Evolutionary conservation across 2,888 invertebrate genomes (phyloP), one percentile per base, ranked within the genome.

Genomic region (Chironomus riparius): DNA sequence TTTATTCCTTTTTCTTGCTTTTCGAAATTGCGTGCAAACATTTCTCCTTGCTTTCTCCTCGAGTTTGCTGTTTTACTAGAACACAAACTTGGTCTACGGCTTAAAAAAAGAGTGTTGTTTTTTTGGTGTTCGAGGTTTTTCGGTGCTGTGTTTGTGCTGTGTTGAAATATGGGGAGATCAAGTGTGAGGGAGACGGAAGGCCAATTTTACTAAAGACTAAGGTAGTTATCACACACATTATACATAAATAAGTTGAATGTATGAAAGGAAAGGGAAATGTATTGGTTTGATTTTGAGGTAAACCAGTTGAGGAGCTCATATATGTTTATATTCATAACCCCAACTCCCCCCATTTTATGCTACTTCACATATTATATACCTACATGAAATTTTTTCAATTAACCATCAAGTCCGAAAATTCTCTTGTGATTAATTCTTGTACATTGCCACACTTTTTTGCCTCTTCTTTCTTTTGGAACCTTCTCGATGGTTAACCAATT

Each of bases 221-320:
- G 56, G 18, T n/a, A 18, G 56, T 15, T n/a, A 18, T n/a, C 15
- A 18, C 18, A 18, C n/a, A 18, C n/a, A 56, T 15, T n/a, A 56
- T 15, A 18, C 15, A n/a, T 56, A 18, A 56, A 18, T 15, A 15
- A 56, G n/a, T 15, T 56, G n/a, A 15, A 7, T 56, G 56, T 56
- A 18, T 56, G 56, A 15, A 56, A 65, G 65, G 74, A 65, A 65
- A 18, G 74, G 74, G 74, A 74, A 74, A 74, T 74, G 74, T 74
- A 74, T 74, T 74, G 74, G 74, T 74, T 74, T 65, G 74, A 74
- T 74, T 74, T 74, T 74, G 74, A 74, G 74, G 74, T 74, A 68
- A 48, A 74, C 74, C 74, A 74, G 65, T 22, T 47, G 74, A 74
- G 74, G 72, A 56, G 71, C 50, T 50, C 48, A 50, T 24, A 50